phyloP scores from a whole-genome alignment of 2,888 invertebrate species.

The Strigamia transsilvanica region DNA sequence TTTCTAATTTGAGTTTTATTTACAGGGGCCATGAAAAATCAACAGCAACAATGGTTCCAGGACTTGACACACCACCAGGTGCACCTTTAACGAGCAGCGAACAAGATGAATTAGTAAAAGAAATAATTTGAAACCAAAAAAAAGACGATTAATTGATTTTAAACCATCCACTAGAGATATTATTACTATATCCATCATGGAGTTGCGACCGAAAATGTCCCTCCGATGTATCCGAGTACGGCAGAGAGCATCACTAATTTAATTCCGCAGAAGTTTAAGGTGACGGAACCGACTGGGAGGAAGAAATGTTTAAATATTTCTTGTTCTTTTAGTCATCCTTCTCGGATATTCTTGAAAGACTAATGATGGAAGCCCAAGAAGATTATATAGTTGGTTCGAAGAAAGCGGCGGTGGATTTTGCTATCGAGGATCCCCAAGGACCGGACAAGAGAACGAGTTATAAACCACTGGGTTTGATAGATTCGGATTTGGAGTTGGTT shows the following conservation, averaged over 20 bases:
- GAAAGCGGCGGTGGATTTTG: conserved; percentile 88
- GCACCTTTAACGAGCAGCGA: background rate
- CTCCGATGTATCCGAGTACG: conserved; percentile 79
- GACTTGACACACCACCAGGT: conserved; percentile 34
- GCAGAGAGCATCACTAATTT: conserved; percentile 68
- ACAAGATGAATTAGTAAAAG: background rate
- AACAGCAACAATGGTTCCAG: conserved; percentile 51
- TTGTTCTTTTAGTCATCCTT: background rate
- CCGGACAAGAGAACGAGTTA: conserved; percentile 56
- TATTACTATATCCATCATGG: conserved; percentile 91
- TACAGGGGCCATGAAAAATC: conserved; percentile 64
- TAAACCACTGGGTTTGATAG: conserved; percentile 68
- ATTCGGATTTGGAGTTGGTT: conserved; percentile 71
- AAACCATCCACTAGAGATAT: conserved; percentile 69
- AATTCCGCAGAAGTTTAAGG: conserved; percentile 59
- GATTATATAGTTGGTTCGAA: conserved; percentile 89
- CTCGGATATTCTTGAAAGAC: conserved; percentile 62
- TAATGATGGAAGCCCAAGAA: conserved; percentile 81
- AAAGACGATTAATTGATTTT: conserved; percentile 33
- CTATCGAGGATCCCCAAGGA: conserved; percentile 76
- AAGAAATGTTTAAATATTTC: background rate
- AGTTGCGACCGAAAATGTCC: conserved; percentile 87
- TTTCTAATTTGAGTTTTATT: background rate
- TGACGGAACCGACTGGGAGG: conserved; percentile 65
- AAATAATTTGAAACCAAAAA: conserved; percentile 36